phyloP scores from a whole-genome alignment of 2,113 vertebrate species.

The Alces alces region DNA sequence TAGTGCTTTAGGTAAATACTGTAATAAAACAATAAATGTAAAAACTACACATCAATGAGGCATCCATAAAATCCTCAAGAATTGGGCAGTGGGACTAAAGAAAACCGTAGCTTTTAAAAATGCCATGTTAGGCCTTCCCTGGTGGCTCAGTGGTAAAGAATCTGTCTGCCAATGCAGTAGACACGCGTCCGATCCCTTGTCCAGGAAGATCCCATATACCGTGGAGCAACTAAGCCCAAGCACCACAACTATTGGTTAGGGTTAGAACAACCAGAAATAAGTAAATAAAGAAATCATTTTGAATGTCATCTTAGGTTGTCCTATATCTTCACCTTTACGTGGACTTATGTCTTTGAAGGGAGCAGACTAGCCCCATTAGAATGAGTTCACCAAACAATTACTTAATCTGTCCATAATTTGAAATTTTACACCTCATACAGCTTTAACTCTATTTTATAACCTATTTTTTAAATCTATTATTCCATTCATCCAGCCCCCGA shows the following conservation, averaged over 20 bases:
- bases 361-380: background rate
- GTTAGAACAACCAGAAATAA: background rate
- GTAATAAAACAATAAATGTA: background rate
- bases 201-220: background rate
- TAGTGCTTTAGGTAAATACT: background rate
- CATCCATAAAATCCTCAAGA: background rate
- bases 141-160: background rate
- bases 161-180: background rate
- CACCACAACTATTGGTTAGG: background rate
- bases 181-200: fast-evolving
- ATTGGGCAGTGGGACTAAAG: background rate
- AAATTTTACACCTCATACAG: background rate
- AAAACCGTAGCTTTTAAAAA: conserved; percentile 13
- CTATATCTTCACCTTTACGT: background rate
- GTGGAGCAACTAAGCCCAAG: background rate
- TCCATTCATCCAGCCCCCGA: background rate
- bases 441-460: background rate
- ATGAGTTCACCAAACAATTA: background rate
- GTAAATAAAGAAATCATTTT: background rate
- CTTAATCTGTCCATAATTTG: background rate
- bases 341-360: background rate
- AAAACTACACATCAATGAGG: background rate
- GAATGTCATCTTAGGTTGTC: background rate
- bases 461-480: background rate
- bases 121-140: background rate